phyloP scores from a whole-genome alignment of 2,113 vertebrate species.

The Phodopus roborovskii region DNA sequence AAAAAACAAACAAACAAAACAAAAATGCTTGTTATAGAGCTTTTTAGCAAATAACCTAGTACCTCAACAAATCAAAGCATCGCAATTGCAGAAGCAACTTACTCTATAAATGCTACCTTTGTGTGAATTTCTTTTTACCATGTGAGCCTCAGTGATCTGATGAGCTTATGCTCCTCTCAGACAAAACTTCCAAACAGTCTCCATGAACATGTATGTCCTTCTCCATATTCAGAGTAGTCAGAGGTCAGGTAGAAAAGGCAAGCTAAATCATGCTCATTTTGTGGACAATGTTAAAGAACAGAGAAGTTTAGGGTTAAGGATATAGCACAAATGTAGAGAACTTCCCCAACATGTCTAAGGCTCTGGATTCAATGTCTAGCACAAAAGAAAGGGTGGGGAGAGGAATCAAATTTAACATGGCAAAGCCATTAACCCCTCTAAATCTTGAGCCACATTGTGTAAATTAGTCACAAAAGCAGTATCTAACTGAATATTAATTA shows the following conservation, averaged over 20 bases:
- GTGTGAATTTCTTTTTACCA: neutral
- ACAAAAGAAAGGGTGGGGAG: neutral
- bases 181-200: conserved; percentile 1
- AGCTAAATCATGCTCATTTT: neutral
- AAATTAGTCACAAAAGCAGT: neutral
- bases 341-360: neutral
- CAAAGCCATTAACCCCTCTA: neutral
- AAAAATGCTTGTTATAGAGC: neutral
- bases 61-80: neutral
- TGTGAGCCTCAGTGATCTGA: neutral
- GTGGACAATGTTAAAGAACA: neutral
- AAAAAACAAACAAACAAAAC: too few relatives aligned
- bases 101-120: neutral
- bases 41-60: neutral
- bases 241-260: neutral
- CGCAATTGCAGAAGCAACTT: neutral
- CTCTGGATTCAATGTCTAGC: neutral
- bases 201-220: neutral
- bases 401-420: neutral
- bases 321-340: neutral
- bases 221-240: conserved; percentile 18
- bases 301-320: neutral
- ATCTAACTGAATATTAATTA: neutral
- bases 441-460: neutral
- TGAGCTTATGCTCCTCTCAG: neutral